Percentiles rank a stretch among this genome's conserved stretches.
These are phyloP conservation scores for Dexiosoma caninum DNA, from an alignment of 2,888 invertebrate species.

Conservation along the genomic window DNA sequence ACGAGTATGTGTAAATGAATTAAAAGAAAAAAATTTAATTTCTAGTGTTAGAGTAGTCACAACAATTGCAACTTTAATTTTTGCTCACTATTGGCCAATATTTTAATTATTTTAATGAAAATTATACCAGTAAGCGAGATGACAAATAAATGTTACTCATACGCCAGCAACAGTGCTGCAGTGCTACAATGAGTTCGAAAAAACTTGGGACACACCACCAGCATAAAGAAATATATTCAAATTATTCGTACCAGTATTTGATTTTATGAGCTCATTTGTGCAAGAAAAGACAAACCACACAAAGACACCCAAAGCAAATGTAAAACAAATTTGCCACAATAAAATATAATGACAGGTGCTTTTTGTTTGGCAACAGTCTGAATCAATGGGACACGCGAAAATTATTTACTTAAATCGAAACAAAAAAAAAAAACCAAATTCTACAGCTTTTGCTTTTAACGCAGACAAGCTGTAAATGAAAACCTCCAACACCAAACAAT, in stretches of 20 bases:
- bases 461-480: conserved; percentile 48
- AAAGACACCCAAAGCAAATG: conserved; percentile 23
- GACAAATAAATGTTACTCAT: conserved; percentile 45
- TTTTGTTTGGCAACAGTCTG: conserved; percentile 39
- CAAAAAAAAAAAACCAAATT: neutral
- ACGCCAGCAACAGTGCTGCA: conserved; percentile 19
- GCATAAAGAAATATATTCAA: neutral
- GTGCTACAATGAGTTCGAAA: neutral
- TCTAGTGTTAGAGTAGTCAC: too few relatives aligned
- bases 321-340: conserved; percentile 42
- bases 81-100: conserved; percentile 29
- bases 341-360: conserved; percentile 58
- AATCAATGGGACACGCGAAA: conserved; percentile 33
- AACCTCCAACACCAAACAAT: conserved; percentile 43
- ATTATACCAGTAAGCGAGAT: neutral
- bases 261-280: conserved; percentile 12
- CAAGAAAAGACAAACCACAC: conserved; percentile 5
- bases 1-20: neutral
- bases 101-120: conserved; percentile 41
- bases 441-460: neutral
- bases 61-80: too few relatives aligned
- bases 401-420: conserved; percentile 1
- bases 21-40: neutral
- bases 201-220: neutral
- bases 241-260: neutral